A percentile compares a stretch with the other conserved stretches of the same genome.
phyloP scores from a whole-genome alignment of 1,140 invertebrate species.

The Leptestheria dahalacensis region DNA sequence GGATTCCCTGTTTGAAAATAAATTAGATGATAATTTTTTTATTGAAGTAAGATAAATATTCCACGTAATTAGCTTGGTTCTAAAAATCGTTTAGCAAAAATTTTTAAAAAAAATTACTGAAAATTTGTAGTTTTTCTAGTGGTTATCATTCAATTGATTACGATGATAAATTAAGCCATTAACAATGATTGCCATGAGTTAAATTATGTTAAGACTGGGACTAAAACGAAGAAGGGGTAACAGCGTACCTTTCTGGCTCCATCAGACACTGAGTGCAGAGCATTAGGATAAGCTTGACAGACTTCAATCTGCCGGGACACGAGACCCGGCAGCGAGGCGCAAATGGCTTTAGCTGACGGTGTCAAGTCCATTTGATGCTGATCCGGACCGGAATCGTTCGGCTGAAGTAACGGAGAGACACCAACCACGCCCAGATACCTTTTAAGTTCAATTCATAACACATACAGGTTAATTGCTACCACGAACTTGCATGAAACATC shows the following conservation, averaged over 20 bases:
- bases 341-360: constrained; percentile 18
- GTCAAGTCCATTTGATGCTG: constrained; percentile 16
- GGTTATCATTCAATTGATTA: neutral
- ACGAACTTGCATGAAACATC: neutral
- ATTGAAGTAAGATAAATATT: no score
- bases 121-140: no score
- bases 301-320: constrained; percentile 35
- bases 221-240: neutral
- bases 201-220: no score
- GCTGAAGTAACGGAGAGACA: constrained; percentile 24
- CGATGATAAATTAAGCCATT: neutral
- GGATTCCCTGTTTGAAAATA: constrained; percentile 28
- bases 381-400: constrained; percentile 18
- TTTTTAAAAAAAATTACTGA: no score
- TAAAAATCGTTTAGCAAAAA: no score
- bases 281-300: constrained; percentile 33
- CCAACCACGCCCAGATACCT: constrained; percentile 40
- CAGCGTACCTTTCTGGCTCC: constrained; percentile 28
- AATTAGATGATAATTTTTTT: no score
- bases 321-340: constrained; percentile 27
- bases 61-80: no score
- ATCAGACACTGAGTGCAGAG: constrained; percentile 34
- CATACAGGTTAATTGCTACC: neutral
- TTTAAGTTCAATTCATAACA: constrained; percentile 14
- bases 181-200: no score